A percentile compares a stretch with the other conserved stretches of the same genome.
phyloP scores from a whole-genome alignment of 2,113 vertebrate genomes.

The Apodemus speciosus region DNA sequence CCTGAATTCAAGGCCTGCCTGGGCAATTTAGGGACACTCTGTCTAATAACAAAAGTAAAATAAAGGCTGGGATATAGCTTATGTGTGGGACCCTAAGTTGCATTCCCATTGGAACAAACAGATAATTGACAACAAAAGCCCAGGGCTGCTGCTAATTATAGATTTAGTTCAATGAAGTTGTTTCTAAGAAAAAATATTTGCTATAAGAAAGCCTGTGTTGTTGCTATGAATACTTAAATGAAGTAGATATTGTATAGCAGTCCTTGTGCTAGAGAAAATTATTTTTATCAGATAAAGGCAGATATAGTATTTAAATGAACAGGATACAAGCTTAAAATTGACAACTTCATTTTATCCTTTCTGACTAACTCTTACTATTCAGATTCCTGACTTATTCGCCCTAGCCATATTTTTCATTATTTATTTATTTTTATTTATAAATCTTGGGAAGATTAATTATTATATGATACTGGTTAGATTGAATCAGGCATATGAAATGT shows the following conservation, averaged over 20 bases:
- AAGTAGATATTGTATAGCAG: background rate
- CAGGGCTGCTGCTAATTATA: constrained; percentile 50
- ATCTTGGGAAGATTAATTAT: constrained; percentile 38
- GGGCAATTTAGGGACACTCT: background rate
- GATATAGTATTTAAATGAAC: background rate
- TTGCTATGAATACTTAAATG: background rate
- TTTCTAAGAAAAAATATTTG: background rate
- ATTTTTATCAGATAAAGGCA: background rate
- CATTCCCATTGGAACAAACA: background rate
- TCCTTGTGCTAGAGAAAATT: background rate
- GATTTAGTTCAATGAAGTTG: background rate
- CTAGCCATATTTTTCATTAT: background rate
- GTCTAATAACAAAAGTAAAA: background rate
- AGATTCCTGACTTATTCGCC: background rate
- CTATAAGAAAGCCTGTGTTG: background rate
- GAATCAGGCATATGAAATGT: constrained; percentile 43
- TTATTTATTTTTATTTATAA: background rate
- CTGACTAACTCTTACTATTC: constrained; percentile 1
- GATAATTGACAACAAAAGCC: background rate
- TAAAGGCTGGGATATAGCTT: background rate
- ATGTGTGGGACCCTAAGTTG: background rate
- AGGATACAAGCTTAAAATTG: constrained; percentile 48
- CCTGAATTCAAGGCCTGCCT: background rate
- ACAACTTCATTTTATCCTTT: constrained; percentile 17
- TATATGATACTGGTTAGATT: constrained; percentile 39